Base-by-base conservation (phyloP, 2,113 vertebrate species). In the Nerophis lumbriciformis region DNA sequence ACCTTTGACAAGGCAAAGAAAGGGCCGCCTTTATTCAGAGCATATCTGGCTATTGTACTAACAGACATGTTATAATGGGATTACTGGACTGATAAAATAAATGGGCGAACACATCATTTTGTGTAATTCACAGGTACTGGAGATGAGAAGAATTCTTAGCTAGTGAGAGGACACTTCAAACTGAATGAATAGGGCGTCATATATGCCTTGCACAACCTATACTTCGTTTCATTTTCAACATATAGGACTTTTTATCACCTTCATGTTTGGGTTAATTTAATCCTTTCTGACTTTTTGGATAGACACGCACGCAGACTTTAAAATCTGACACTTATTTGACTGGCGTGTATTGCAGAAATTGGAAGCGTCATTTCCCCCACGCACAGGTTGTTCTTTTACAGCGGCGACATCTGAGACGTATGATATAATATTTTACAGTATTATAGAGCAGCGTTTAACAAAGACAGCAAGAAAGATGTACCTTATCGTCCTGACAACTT, bases 11-110 rank as follows among this genome's bases (percentile, higher is more conserved):
- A 88, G 78, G 78, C 73, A 85, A 87, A 89, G 87, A 91, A 90
- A 88, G 89, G 28, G 76, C 72, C 76, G 69, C 80, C 78, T 87
- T 87, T 87, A 87, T 89, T 84, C 84, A 84, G 78, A 72, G 80
- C 89, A 84, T 87, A 90, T 88, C 83, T 83, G 69, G 61, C 84
- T 85, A 89, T 88, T 91, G 88, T 89, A 89, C 84, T 84, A 88
- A 89, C 76, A 90, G 81, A 84, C 84, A 88, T 85, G 84, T 89
- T 85, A 90, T 89, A 90, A 92, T 90, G 83, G 83, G 82, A 89
- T 91, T 85, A 90, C 84, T 88, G 79, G 83, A 85, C 84, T 79
- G 83, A 90, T 85, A 70, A 82, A 86, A 87, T 88, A 79, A 86
- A 84, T 85, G 75, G 28, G 79, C 36, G 77, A 77, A 86, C 7